Evolutionary conservation across 92 coral and sea anemone genomes (phyloP).

Genomic region (Zoanthus solanderi): DNA sequence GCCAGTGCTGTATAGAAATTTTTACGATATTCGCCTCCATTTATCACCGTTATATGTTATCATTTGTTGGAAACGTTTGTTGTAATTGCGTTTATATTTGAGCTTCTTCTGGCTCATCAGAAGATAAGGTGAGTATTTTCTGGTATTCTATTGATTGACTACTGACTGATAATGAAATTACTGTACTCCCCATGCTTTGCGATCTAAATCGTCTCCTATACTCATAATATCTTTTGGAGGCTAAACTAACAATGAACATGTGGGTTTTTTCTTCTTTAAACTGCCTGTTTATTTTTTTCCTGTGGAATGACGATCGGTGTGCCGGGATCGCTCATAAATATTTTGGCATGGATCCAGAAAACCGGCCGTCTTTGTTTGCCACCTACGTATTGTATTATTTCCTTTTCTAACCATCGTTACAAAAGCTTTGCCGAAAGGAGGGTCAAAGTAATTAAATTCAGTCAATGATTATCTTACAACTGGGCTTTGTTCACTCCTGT

Average conservation of each 20-base stretch:
- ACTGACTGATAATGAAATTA: too few species aligned
- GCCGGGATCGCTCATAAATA: not conserved
- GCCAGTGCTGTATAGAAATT: not conserved
- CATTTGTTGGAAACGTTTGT: not conserved
- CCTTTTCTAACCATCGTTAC: not conserved
- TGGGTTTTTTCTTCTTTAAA: not conserved
- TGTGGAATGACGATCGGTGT: not conserved
- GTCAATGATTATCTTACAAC: not conserved
- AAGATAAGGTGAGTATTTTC: too few species aligned
- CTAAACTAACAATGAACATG: not conserved
- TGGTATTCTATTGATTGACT: too few species aligned
- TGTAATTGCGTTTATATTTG: not conserved
- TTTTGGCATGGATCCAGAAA: conserved; percentile 8
- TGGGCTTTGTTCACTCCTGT: not conserved
- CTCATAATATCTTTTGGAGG: not conserved
- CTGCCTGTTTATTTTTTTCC: not conserved
- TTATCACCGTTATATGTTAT: not conserved
- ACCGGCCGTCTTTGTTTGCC: not conserved
- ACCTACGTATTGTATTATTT: not conserved
- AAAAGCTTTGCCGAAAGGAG: conserved; percentile 44
- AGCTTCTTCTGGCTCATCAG: too few species aligned
- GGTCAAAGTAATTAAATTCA: conserved; percentile 16
- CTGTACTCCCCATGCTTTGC: too few species aligned
- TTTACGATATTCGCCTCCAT: too few species aligned
- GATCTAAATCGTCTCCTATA: too few species aligned